Conservation (phyloP, 2,797 vertebrate genomes). For the Melanotaenia nigrans region DNA sequence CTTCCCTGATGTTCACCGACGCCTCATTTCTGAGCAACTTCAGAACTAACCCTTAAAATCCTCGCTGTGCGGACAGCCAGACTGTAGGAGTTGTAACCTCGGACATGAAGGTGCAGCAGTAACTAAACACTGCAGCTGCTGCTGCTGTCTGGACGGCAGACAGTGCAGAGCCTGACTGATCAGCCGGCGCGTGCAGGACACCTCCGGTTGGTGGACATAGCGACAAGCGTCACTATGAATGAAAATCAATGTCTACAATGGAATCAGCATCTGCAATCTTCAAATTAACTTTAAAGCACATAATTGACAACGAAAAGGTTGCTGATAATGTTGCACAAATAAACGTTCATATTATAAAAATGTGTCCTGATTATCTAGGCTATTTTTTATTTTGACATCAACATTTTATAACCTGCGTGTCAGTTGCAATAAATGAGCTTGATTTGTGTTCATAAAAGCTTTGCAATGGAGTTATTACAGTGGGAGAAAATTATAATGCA, state of each 20-base stretch:
- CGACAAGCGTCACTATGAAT: neutral
- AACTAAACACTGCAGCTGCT: slow-evolving; percentile 44
- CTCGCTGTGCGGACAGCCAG: slow-evolving; percentile 33
- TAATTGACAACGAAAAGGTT: neutral
- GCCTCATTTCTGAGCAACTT: slow-evolving; percentile 45
- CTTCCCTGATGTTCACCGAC: slow-evolving; percentile 43
- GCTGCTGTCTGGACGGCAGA: slow-evolving; percentile 11
- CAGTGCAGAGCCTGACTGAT: slow-evolving; percentile 13
- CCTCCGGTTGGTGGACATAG: slow-evolving; percentile 4
- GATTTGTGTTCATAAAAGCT: neutral
- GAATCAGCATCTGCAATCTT: neutral
- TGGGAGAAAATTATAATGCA: too few species aligned
- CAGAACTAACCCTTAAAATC: slow-evolving; percentile 35
- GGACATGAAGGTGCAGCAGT: slow-evolving; percentile 37
- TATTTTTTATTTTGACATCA: neutral
- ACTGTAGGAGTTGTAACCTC: slow-evolving; percentile 20
- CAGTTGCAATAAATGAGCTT: neutral
- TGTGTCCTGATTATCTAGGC: neutral
- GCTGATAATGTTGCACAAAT: too few species aligned
- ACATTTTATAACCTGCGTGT: neutral
- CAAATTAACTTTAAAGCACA: neutral
- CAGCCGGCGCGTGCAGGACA: neutral
- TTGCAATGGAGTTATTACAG: neutral
- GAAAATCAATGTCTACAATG: slow-evolving; percentile 4
- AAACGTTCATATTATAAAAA: too few species aligned